phyloP scores from a whole-genome alignment of 2,797 vertebrate genomes.

The Muscicapa striata region DNA sequence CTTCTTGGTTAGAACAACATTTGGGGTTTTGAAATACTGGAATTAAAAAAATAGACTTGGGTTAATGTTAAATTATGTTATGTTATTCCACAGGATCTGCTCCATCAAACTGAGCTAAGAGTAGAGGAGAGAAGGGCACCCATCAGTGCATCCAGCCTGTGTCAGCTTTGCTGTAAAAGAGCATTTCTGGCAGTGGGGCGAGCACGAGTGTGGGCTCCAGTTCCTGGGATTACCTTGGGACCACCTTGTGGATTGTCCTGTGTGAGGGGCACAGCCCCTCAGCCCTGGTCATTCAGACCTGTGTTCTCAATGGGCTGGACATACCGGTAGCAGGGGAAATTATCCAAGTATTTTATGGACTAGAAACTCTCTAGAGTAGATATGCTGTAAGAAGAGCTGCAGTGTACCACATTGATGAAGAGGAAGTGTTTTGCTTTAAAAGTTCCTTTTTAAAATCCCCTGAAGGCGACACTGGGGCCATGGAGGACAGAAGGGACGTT shows the following conservation, averaged over 20 bases:
- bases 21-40: not conserved
- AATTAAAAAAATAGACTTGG: not conserved
- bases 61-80: not conserved
- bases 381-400: not conserved
- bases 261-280: not conserved
- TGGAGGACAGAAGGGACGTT: not conserved
- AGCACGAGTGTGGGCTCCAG: rapidly evolving
- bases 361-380: not conserved
- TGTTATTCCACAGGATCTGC: not conserved
- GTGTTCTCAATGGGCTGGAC: not conserved
- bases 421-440: not conserved
- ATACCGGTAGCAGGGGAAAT: rapidly evolving
- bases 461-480: rapidly evolving
- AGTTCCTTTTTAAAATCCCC: not conserved
- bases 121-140: not conserved
- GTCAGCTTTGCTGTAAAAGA: not conserved
- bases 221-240: not conserved
- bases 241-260: not conserved
- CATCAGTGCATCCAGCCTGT: not conserved
- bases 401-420: rapidly evolving
- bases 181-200: not conserved
- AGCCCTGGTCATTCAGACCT: not conserved
- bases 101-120: not conserved
- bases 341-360: not conserved
- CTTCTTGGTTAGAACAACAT: not conserved